Evolutionary conservation across 2,113 vertebrate genomes (phyloP).

Genomic region (Bombycilla garrulus): DNA sequence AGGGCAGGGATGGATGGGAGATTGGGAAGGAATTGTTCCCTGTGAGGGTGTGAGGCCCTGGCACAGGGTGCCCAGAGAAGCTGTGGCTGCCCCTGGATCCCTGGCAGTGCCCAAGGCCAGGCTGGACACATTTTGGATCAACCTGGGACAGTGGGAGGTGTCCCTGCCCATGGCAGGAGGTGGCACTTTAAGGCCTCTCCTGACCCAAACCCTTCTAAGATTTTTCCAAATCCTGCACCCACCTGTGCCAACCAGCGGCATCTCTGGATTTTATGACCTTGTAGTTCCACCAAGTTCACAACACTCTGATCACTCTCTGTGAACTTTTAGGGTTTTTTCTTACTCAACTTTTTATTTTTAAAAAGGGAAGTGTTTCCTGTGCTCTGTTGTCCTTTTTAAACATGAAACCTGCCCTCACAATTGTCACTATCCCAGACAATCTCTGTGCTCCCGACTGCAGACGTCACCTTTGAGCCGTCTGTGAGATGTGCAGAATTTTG

Average conservation of each 20-base stretch:
- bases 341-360: rapidly evolving
- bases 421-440: not conserved
- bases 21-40: not conserved
- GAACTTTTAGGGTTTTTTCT: not conserved
- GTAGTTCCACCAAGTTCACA: not conserved
- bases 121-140: rapidly evolving
- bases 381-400: not conserved
- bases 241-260: not conserved
- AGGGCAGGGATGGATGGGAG: not conserved
- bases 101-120: not conserved
- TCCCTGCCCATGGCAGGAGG: too few relatives aligned
- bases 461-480: not conserved
- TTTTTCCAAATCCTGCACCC: not conserved
- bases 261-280: not conserved
- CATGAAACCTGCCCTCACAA: rapidly evolving
- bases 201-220: not conserved
- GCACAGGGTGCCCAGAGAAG: rapidly evolving
- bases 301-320: not conserved
- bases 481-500: not conserved
- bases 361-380: not conserved
- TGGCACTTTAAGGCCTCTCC: not conserved
- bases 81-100: not conserved
- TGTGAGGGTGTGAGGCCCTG: not conserved
- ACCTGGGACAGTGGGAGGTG: rapidly evolving
- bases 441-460: not conserved